Base-by-base conservation (phyloP, 2,888 invertebrate genomes). In the Blastobasis lacticolella region DNA sequence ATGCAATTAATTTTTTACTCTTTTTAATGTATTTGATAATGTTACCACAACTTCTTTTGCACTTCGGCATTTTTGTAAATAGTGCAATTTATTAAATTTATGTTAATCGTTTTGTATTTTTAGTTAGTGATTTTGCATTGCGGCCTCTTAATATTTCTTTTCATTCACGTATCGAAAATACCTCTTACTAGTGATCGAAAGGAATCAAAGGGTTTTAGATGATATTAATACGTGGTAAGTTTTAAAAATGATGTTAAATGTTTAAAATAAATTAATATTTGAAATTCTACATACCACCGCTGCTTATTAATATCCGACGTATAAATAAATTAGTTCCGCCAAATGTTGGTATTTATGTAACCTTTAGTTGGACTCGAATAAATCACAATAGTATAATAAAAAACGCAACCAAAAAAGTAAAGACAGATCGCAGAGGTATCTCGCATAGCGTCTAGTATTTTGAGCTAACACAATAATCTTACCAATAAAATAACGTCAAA, bases 131-230 rank as follows among this genome's bases (percentile, higher is more conserved):
- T 3, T 23, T 23, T 23, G 23, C 23, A 23, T 23, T 23, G 23
- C 23, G 23, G 23, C 2, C 23, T 23, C 23, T 23, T 23, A 45
- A 10, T 46, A 50, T 46, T 46, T 50, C 46, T 10, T 42, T 42
- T n/a, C 42, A 42, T n/a, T 5, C 42, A 42, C 73, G 71, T 76
- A 79, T 86, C 85, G 71, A 75, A 84, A 85, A 86, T 87, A 87
- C 87, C 87, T 87, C 87, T 82, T 73, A 69, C 75, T 75, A 81
- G 85, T 87, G 86, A 87, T 85, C 76, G 77, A 81, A 83, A 76
- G 81, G 81, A 81, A 72, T 74, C 74, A 73, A 83, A 84, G 82
- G 86, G 84, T 83, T 82, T 79, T 82, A 81, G 78, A 80, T 78
- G 75, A 73, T 80, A 79, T 77, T 75, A 67, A 56, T 71, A 73